Conservation (phyloP, 2,113 vertebrate genomes). For the Leptobrachium leishanense region DNA sequence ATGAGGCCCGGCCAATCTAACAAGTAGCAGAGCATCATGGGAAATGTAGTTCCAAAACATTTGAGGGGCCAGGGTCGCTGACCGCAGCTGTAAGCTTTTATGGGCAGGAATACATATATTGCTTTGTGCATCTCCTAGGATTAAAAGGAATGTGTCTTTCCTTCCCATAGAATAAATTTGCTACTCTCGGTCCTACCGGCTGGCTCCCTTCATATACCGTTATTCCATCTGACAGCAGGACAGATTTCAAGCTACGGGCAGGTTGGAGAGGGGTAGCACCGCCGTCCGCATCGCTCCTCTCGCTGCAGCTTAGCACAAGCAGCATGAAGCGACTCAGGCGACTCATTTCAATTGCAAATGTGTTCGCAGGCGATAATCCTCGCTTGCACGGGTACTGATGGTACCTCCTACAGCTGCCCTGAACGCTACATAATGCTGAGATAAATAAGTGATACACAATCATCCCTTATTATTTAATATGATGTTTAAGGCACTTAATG, state of each 20-base stretch:
- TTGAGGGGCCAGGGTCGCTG: too few species aligned
- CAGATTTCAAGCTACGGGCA: not conserved
- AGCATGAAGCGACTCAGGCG: not conserved
- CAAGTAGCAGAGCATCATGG: too few species aligned
- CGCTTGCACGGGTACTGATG: not conserved
- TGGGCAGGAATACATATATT: too few species aligned
- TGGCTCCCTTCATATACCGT: too few species aligned
- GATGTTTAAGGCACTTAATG: not conserved
- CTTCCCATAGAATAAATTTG: too few species aligned
- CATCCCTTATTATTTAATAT: not conserved
- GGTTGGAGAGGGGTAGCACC: not conserved
- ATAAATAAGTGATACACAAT: not conserved
- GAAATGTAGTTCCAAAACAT: too few species aligned
- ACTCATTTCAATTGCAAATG: not conserved
- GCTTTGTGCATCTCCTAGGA: too few species aligned
- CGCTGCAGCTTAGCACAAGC: not conserved
- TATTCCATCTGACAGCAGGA: too few species aligned
- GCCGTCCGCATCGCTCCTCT: not conserved
- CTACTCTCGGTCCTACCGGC: too few species aligned
- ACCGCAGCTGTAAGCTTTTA: too few species aligned
- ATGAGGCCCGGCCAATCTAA: too few species aligned
- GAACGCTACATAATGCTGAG: not conserved
- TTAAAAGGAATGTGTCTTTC: too few species aligned
- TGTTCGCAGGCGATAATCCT: not conserved
- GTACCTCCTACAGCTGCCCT: not conserved